Evolutionary conservation across 2,888 invertebrate species (phyloP), one percentile per base, ranked within the genome.

Genomic region (Oeneis ivallda): DNA sequence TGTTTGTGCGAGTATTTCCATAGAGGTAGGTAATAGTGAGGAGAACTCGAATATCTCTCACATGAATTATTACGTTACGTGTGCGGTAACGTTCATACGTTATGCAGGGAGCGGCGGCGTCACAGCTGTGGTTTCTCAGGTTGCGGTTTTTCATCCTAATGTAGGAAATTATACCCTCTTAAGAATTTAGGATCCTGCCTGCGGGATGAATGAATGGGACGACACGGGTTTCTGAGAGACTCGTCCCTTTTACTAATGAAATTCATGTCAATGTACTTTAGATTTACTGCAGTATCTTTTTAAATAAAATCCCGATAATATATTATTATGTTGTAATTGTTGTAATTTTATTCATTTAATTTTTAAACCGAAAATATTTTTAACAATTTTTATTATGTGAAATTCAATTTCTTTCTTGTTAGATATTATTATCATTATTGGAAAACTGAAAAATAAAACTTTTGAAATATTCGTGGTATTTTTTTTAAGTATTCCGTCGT

Each of bases 91-190:
- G 56, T 45, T 61, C 58, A 66, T 66, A 63, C 50, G 49, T 63
- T 61, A 64, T 63, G 56, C 50, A 61, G 17, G 39, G 52, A 41
- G 19, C 34, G 59, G n/a, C 32, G 32, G n/a, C 59, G 62, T 68
- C 68, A 54, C 68, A 68, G 63, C 68, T 68, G 69, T 64, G 75
- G 72, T 73, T 74, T 74, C 73, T 71, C 73, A 71, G 70, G 68
- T 70, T 74, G 62, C 62, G 62, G 62, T 62, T 62, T 53, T 62
- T 62, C 62, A 53, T 62, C 62, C 62, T 71, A 71, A 74, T 69
- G 73, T 70, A 72, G 70, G 74, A 74, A 75, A 76, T 74, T 74
- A 74, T 74, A 74, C 72, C 74, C 74, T 69, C 74, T 75, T 72
- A 74, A 72, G 70, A 75, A 73, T 76, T 76, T 72, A 74, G 68